Evolutionary conservation across 2,888 invertebrate species (phyloP).

Genomic region (Chironomus riparius): DNA sequence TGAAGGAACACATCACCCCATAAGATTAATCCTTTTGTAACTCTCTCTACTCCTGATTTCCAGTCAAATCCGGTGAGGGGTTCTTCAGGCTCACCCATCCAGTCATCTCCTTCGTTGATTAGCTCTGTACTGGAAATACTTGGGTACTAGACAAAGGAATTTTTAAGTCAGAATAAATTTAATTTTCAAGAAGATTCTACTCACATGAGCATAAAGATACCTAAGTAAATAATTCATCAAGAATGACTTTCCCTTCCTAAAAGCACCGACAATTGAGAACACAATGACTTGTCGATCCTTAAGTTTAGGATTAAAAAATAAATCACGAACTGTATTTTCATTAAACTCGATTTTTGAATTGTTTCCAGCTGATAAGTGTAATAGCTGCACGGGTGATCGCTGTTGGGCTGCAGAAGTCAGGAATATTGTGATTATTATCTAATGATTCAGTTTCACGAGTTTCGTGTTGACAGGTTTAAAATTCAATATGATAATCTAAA

Average conservation of each 20-base stretch:
- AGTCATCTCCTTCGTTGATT: slow-evolving; percentile 11
- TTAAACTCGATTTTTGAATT: background rate
- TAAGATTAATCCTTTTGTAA: slow-evolving; percentile 24
- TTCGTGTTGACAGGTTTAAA: too few species aligned
- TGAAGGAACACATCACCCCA: slow-evolving; percentile 27
- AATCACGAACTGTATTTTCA: background rate
- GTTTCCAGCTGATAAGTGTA: background rate
- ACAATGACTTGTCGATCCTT: slow-evolving; percentile 14
- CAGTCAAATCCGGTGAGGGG: slow-evolving; percentile 26
- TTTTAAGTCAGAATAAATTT: background rate
- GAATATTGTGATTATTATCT: too few species aligned
- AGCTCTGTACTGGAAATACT: background rate
- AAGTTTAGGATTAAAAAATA: slow-evolving; percentile 8
- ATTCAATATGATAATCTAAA: too few species aligned
- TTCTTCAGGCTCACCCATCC: slow-evolving; percentile 21
- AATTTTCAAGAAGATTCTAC: too few species aligned
- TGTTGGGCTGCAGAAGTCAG: background rate
- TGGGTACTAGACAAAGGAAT: background rate
- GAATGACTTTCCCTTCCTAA: slow-evolving; percentile 28
- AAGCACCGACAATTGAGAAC: slow-evolving; percentile 27
- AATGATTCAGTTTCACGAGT: too few species aligned
- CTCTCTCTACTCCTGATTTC: slow-evolving; percentile 21
- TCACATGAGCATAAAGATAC: slow-evolving; percentile 28
- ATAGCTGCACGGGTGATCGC: background rate
- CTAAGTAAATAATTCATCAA: slow-evolving; percentile 26